Evolutionary conservation across 2,888 invertebrate species (phyloP), one percentile per base, ranked within the genome.

Genomic region (Phortica magna): DNA sequence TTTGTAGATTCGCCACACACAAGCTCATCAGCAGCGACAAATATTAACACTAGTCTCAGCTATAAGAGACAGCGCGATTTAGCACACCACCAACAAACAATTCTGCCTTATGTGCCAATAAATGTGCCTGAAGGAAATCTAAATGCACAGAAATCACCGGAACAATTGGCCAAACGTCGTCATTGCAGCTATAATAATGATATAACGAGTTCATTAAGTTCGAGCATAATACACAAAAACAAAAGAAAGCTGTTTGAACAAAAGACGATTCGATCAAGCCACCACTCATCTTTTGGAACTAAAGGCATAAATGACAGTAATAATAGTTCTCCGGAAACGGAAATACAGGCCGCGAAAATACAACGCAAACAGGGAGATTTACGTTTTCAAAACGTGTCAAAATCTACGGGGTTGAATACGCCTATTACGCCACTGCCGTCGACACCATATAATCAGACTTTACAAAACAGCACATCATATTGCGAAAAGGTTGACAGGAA

Each of bases 161-260:
- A 91, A 74, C 90, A 89, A 76, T 67, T 79, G 22, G 88, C 89
- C 0, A 91, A 91, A 67, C 91, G 90, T 41, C 89, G 91, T 0
- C 82, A 89, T 48, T 91, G 87, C 76, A 90, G 82, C 79, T 89
- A 87, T 59, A 91, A 89, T 75, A 92, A 92, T 77, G 92, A 92
- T 74, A 91, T 92, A 64, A 83, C 84, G 39, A 91, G 92, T 72
- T 92, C 92, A 0, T 81, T 92, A 0, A 92, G 92, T 74, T 92
- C 92, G 0, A 92, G 92, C 76, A 81, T 83, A 7, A 53, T 81
- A 9, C 86, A 86, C 41, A 79, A 78, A 6, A 89, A 85, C 77
- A 91, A 91, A 75, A 84, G 85, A 0, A 90, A 89, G 77, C 74
- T 84, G 0, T 80, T 80, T 22, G 88, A 84, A 73, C 79, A 78